Base-by-base conservation (phyloP, 2,113 vertebrate species). In the Aviceda subcristata region DNA sequence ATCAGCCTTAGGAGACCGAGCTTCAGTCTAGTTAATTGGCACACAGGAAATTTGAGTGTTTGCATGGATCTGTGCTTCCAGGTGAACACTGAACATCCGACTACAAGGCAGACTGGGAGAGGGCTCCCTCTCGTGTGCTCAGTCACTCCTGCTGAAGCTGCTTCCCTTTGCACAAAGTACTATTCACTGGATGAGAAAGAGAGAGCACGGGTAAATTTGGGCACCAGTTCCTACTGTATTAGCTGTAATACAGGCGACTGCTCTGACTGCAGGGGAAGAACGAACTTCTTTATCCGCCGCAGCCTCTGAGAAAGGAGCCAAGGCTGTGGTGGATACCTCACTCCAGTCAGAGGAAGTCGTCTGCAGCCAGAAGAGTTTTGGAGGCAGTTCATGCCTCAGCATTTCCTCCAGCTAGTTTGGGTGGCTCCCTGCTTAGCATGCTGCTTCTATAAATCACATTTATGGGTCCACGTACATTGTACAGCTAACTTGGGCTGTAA, bases 41-140 rank as follows among this genome's bases (percentile, higher is more conserved):
- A 69, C 50, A 46, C n/a, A 39, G 90, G 92, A 73, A 84, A 62
- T 20, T 3, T 5, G 26, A 72, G 90, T 76, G 93, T 95, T 92
- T n/a, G 94, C 88, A 83, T 3, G 45, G 72, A 22, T 53, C 53
- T 20, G 62, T 30, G 75, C 48, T 32, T 30, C 74, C 71, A 29
- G 59, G 87, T 50, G 57, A 75, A 57, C 77, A 17, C 34, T 12
- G 38, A 75, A 21, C 36, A 5, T 8, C 22, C 8, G 22, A 9
- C 50, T 21, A 29, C 21, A 7, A 1, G 1, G 85, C 18, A 16
- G 38, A 4, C 0, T 23, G 82, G 78, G 73, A 85, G 82, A 71
- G 83, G 41, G 94, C 92, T 93, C 95, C 94, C 95, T 78, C 95
- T 84, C 7, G 5, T 51, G 96, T 43, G 77, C 81, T 66, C 75